These are phyloP conservation scores for Drosophila putrida DNA, from an alignment of 2,888 invertebrate genomes.

Conservation along the genomic window DNA sequence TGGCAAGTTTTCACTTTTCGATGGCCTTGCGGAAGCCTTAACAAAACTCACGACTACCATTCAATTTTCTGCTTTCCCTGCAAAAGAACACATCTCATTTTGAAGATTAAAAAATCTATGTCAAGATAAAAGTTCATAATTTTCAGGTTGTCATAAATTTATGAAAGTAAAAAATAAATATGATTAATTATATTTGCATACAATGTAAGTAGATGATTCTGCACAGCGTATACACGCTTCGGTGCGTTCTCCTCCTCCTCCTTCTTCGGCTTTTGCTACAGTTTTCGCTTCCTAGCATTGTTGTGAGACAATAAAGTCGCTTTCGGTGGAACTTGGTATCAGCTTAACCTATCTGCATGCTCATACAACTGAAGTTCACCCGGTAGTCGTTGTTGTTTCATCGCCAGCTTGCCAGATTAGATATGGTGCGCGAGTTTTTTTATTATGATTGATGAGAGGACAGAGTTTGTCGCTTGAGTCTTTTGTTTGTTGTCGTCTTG, in stretches of 20 bases:
- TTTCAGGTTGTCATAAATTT: background rate
- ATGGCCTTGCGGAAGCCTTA: slow-evolving; percentile 44
- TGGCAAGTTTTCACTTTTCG: slow-evolving; percentile 70
- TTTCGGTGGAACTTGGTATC: slow-evolving; percentile 52
- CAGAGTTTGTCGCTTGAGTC: slow-evolving; percentile 52
- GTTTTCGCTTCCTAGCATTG: slow-evolving; percentile 70
- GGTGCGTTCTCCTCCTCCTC: slow-evolving; percentile 4
- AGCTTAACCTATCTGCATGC: slow-evolving; percentile 33
- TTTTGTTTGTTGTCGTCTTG: slow-evolving; percentile 35
- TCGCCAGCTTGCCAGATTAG: slow-evolving; percentile 49
- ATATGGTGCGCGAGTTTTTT: slow-evolving; percentile 34
- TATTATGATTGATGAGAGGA: slow-evolving; percentile 67
- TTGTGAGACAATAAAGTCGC: slow-evolving; percentile 48
- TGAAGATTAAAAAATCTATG: background rate
- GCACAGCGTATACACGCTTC: slow-evolving; percentile 29
- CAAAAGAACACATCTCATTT: background rate
- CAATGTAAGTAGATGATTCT: slow-evolving; percentile 2
- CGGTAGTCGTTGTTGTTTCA: slow-evolving; percentile 49
- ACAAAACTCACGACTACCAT: no score
- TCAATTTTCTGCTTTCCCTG: no score
- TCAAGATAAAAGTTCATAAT: background rate
- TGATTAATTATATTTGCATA: slow-evolving; percentile 4
- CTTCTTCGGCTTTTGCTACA: background rate
- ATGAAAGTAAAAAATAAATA: slow-evolving; percentile 22
- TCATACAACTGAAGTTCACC: slow-evolving; percentile 42